Conservation (phyloP, 2,113 vertebrate species). For the Caranx ignobilis region DNA sequence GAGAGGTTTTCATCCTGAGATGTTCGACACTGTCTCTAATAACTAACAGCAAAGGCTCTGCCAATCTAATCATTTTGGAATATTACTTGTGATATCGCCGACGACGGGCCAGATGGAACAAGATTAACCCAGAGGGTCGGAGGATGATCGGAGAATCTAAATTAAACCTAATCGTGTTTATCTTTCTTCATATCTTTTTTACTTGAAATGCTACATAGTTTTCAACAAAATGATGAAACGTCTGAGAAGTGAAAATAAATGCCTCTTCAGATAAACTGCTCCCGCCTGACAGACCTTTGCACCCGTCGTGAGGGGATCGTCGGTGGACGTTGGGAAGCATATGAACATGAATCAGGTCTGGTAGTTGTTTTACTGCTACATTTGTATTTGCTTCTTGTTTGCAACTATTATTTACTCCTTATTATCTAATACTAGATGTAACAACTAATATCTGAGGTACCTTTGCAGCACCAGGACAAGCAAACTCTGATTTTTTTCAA, state of each 20-base stretch:
- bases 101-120: not conserved
- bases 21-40: constrained; percentile 14
- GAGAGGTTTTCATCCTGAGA: not conserved
- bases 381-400: not conserved
- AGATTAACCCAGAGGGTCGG: not conserved
- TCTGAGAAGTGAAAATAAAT: constrained; percentile 4
- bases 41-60: not conserved
- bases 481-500: too few relatives aligned
- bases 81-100: not conserved
- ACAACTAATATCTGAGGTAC: not conserved
- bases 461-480: not conserved
- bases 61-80: not conserved
- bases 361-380: not conserved
- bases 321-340: not conserved
- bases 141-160: not conserved
- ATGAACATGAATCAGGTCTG: not conserved
- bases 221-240: not conserved
- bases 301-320: not conserved
- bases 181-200: not conserved
- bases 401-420: not conserved
- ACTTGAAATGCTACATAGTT: constrained; percentile 1
- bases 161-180: not conserved
- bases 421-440: not conserved
- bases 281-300: not conserved
- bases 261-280: not conserved